Conservation (phyloP, 2,113 vertebrate species). For the Phoenicopterus ruber region DNA sequence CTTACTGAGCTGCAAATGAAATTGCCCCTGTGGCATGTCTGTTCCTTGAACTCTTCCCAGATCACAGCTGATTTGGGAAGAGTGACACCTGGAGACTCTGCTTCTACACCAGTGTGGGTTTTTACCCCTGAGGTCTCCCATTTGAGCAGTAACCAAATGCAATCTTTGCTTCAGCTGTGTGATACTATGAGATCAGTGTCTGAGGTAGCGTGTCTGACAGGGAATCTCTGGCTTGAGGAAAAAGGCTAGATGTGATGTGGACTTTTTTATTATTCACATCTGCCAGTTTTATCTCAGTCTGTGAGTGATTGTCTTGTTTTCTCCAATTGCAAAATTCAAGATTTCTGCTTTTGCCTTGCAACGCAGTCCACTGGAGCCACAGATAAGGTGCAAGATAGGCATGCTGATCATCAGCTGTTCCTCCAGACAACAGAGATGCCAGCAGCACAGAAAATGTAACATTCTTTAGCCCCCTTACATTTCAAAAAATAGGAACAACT, state of each 20-base stretch:
- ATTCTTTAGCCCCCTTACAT: not conserved
- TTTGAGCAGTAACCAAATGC: not conserved
- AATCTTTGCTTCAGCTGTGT: not conserved
- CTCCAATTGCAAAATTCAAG: not conserved
- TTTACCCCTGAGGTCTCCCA: not conserved
- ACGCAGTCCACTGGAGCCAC: not conserved
- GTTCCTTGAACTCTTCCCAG: not conserved
- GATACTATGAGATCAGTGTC: not conserved
- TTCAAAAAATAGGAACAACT: not conserved
- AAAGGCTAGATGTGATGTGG: not conserved
- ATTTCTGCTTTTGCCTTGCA: not conserved
- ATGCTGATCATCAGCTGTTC: not conserved
- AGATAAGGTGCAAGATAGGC: not conserved
- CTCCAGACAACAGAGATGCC: not conserved
- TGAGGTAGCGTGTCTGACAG: not conserved
- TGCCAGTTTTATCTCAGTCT: not conserved
- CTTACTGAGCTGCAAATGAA: not conserved
- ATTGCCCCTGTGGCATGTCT: not conserved
- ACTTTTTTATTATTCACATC: not conserved
- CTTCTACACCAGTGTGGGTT: not conserved
- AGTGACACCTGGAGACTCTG: not conserved
- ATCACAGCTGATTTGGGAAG: not conserved
- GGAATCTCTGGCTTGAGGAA: not conserved
- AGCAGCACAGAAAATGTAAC: not conserved
- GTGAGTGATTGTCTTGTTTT: not conserved